These are phyloP conservation scores for Ammodytes marinus DNA, from an alignment of 2,113 vertebrate genomes.

Conservation along the genomic window DNA sequence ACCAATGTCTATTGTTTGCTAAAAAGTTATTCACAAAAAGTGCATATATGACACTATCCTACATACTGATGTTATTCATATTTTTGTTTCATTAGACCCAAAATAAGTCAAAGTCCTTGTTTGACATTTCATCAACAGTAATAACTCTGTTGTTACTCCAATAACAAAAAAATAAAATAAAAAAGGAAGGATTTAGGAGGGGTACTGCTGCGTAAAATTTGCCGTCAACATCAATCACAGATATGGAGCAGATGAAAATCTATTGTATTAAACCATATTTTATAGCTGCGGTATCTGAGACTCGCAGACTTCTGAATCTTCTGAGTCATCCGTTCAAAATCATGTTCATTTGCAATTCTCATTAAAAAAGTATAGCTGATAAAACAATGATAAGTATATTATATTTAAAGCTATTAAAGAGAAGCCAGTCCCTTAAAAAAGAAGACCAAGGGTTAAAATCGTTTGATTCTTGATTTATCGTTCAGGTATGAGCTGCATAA, in stretches of 20 bases:
- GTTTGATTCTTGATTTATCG: slow-evolving; percentile 21
- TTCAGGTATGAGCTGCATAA: slow-evolving; percentile 9
- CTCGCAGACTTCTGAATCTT: background rate
- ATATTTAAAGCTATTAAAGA: background rate
- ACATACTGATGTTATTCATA: background rate
- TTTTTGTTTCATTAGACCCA: background rate
- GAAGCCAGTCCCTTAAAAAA: background rate
- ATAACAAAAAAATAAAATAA: background rate
- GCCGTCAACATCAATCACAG: slow-evolving; percentile 1
- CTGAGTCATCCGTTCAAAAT: background rate
- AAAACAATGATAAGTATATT: background rate
- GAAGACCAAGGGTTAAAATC: background rate
- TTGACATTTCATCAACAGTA: no score
- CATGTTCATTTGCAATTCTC: background rate
- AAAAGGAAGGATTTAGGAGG: background rate
- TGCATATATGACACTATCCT: no score
- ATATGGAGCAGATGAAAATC: background rate
- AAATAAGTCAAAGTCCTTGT: background rate
- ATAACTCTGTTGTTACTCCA: no score
- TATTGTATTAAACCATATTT: background rate
- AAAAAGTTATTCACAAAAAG: background rate
- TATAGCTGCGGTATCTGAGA: background rate
- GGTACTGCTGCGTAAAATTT: background rate
- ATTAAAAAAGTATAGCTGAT: background rate
- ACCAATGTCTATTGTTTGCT: background rate